phyloP scores from a whole-genome alignment of 1,140 invertebrate species.

The Caenorhabditis latens region DNA sequence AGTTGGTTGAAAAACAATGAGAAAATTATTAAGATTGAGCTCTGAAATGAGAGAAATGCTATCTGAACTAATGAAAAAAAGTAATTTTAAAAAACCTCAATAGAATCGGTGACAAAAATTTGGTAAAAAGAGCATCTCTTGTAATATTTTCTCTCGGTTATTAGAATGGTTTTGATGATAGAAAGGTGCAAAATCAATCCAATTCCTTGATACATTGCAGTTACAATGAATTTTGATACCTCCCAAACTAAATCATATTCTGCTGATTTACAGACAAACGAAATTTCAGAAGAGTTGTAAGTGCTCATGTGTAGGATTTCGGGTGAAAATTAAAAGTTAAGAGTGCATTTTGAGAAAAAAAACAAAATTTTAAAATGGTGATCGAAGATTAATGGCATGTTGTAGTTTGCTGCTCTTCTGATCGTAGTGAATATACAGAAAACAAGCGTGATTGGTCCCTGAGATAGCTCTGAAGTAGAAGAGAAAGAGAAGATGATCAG shows the following conservation, averaged over 20 bases:
- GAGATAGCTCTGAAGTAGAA: no score
- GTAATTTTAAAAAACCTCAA: neutral
- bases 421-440: no score
- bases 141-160: neutral
- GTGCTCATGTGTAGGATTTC: no score
- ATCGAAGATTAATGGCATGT: no score
- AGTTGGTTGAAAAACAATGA: neutral
- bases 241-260: neutral
- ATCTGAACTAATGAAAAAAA: neutral
- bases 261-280: no score
- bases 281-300: no score
- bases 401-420: no score
- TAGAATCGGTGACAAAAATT: neutral
- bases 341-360: no score
- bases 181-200: neutral
- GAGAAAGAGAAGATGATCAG: no score
- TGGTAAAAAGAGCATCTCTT: neutral
- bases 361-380: no score
- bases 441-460: no score
- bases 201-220: neutral
- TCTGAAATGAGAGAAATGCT: neutral
- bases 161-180: neutral
- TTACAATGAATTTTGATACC: neutral
- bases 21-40: neutral
- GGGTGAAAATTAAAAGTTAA: no score